Percentiles rank a stretch among this genome's conserved stretches.
Conservation (phyloP, 1,140 invertebrate genomes). For the Dufourea novaeangliae region DNA sequence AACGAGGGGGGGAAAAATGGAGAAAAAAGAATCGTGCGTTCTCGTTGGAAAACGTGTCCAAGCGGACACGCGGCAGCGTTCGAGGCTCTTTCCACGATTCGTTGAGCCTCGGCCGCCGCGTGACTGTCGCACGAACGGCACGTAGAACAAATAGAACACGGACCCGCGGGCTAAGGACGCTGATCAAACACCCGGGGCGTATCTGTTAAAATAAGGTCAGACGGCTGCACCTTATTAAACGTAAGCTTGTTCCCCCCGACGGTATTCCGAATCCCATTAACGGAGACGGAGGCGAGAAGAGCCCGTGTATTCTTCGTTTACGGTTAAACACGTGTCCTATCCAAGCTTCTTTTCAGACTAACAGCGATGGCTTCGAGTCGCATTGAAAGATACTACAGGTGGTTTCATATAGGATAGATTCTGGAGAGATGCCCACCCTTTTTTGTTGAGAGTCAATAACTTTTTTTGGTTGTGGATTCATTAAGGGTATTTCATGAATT, state of each 20-base stretch:
- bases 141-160: conserved; percentile 61
- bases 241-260: conserved; percentile 43
- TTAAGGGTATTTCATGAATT: too few species aligned
- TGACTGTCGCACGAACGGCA: conserved; percentile 59
- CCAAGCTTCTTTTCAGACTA: not conserved
- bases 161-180: conserved; percentile 27
- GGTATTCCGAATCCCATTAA: not conserved
- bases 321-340: not conserved
- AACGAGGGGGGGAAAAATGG: not conserved
- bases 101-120: conserved; percentile 42
- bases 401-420: too few species aligned
- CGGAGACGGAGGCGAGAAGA: not conserved
- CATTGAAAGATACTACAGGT: too few species aligned
- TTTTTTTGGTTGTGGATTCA: too few species aligned
- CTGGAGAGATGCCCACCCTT: too few species aligned
- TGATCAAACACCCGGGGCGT: conserved; percentile 66
- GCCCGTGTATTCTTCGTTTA: not conserved
- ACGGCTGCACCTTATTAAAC: conserved; percentile 63
- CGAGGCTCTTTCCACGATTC: conserved; percentile 63
- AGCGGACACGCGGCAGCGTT: conserved; percentile 65
- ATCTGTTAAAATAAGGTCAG: conserved; percentile 72
- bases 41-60: conserved; percentile 63
- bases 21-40: conserved; percentile 40
- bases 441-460: too few species aligned
- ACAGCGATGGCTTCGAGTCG: not conserved